These are phyloP conservation scores for Orthosia gracilis DNA, from an alignment of 2,888 invertebrate species.

Conservation along the genomic window DNA sequence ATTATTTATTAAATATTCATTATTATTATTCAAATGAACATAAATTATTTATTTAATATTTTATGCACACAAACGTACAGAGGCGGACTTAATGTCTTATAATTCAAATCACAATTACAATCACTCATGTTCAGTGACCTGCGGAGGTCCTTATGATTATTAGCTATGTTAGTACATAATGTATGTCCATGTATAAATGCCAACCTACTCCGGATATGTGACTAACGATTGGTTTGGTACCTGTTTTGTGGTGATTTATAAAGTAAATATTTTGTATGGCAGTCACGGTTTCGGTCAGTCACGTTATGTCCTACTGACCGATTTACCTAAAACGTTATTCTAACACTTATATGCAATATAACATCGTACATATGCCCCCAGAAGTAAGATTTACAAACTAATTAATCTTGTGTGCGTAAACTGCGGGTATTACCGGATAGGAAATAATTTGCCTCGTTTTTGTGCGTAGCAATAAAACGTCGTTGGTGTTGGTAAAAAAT, in stretches of 20 bases:
- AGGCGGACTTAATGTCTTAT: too few relatives aligned
- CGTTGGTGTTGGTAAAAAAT: conserved; percentile 1
- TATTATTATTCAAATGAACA: too few relatives aligned
- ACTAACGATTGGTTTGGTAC: background rate
- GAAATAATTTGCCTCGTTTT: background rate
- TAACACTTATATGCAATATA: conserved; percentile 4
- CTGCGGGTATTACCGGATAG: background rate
- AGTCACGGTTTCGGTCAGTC: conserved; percentile 22
- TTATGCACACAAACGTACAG: too few relatives aligned
- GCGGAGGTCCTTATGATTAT: background rate
- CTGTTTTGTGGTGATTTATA: conserved; percentile 19
- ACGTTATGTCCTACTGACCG: conserved; percentile 42
- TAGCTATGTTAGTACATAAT: too few relatives aligned
- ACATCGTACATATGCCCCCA: background rate
- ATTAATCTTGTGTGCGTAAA: background rate
- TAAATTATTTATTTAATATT: too few relatives aligned
- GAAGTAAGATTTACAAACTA: background rate
- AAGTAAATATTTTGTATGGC: conserved; percentile 25
- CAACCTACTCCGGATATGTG: conserved; percentile 19
- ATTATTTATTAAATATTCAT: too few relatives aligned
- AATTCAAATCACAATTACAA: too few relatives aligned
- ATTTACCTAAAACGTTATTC: conserved; percentile 23
- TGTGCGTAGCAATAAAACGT: background rate
- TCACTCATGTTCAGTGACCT: too few relatives aligned
- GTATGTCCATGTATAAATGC: conserved; percentile 1